phyloP scores from a whole-genome alignment of 2,797 vertebrate genomes.

The Pipistrellus pygmaeus region DNA sequence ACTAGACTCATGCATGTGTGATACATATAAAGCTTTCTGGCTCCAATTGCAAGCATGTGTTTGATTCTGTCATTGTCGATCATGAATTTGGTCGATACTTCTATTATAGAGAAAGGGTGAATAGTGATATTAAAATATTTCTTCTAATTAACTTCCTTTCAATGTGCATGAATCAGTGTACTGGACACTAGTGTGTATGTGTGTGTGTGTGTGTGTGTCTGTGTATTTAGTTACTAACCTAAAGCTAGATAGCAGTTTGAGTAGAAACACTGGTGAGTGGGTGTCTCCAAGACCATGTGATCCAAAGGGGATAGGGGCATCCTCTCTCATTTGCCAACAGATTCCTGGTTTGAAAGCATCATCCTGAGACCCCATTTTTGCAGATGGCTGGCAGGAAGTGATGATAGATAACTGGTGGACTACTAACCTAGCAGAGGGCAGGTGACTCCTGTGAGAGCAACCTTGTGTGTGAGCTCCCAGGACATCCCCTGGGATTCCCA shows the following conservation, averaged over 20 bases:
- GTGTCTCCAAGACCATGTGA: not conserved
- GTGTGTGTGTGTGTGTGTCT: too few relatives aligned
- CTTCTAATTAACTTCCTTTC: too few relatives aligned
- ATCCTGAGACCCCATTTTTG: rapidly evolving
- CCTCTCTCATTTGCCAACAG: not conserved
- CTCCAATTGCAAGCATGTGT: too few relatives aligned
- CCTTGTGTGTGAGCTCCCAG: not conserved
- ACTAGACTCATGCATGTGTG: rapidly evolving
- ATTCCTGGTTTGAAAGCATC: not conserved
- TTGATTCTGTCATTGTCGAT: too few relatives aligned
- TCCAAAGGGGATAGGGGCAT: not conserved
- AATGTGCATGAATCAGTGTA: too few relatives aligned
- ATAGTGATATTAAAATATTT: too few relatives aligned
- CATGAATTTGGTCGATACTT: too few relatives aligned
- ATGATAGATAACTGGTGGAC: not conserved
- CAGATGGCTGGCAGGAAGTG: not conserved
- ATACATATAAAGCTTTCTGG: too few relatives aligned
- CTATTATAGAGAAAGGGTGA: too few relatives aligned
- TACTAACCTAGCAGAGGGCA: not conserved
- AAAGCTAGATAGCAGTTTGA: not conserved
- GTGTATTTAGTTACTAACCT: not conserved
- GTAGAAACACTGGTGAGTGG: not conserved
- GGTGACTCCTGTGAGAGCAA: not conserved
- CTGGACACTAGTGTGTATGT: too few relatives aligned
- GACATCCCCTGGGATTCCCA: too few relatives aligned